Evolutionary conservation across 1,140 invertebrate genomes (phyloP), one percentile per base, ranked within the genome.

Genomic region (Zaprionus kolodkinae): DNA sequence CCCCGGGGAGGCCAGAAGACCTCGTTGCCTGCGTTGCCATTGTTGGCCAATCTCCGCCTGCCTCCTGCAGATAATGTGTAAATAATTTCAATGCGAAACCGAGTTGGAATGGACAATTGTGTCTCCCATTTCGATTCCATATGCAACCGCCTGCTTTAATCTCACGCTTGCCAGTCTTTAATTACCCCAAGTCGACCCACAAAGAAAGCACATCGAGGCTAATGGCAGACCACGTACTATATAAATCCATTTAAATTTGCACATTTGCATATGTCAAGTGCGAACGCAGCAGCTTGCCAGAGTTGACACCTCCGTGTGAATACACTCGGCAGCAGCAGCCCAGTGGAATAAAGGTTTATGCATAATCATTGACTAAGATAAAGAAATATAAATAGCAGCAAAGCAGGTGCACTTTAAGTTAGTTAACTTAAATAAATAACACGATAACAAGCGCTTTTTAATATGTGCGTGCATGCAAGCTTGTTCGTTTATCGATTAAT

Each of bases 21-120:
- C 45, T 45, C 17, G 17, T 10, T 50, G 15, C 17, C 45, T 25
- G 17, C 6, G 3, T 10, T 3, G 11, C 45, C 6, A 9, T 25
- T 25, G 11, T 50, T 50, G 59, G 62, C 30, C 45, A 63, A 33
- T 45, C 30, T 72, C 38, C 43, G 48, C 48, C 52, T 64, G 62
- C 40, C 62, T 71, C 17, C 57, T 62, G 60, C 55, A 77, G 82
- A 86, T 85, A 78, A 85, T 81, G 82, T 78, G 66, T 72, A 81
- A 86, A 86, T 86, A 86, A 85, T 85, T 85, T 78, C 67, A 66
- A 76, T 73, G 61, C 57, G 79, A 73, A 30, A 30, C 1, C 72
- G 67, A 52, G 76, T 50, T 38, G 15, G 15, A 25, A 65, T 35
- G 30, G 35, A 30, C 27, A 30, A 30, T 30, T 30, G 0, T 30